These are phyloP conservation scores for Eilema caniola DNA, from an alignment of 2,888 invertebrate species.

Conservation along the genomic window DNA sequence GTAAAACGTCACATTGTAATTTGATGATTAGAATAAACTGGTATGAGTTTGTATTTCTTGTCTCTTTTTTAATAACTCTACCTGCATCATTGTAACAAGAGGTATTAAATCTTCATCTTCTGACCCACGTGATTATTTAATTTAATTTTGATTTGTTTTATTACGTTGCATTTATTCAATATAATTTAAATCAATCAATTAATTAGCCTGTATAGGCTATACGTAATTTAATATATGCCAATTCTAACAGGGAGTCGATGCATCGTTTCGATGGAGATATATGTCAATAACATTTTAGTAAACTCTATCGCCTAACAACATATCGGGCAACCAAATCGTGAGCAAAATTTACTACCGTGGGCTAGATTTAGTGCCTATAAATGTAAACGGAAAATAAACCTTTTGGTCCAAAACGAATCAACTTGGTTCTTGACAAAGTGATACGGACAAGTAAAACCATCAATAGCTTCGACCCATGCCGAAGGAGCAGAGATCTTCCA, in stretches of 20 bases:
- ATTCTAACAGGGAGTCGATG: not conserved
- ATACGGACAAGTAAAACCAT: constrained; percentile 43
- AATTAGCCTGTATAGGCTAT: not conserved
- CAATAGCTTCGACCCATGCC: constrained; percentile 31
- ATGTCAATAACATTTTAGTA: constrained; percentile 24
- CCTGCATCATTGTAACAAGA: not conserved
- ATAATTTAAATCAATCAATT: no score
- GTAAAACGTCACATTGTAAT: not conserved
- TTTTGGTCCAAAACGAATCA: constrained; percentile 32
- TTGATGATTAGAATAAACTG: not conserved
- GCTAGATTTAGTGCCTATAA: constrained; percentile 44
- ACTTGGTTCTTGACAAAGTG: constrained; percentile 35
- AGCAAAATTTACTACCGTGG: constrained; percentile 44
- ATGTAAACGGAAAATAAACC: constrained; percentile 46
- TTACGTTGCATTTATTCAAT: not conserved
- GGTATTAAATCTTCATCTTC: not conserved
- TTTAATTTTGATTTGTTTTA: not conserved
- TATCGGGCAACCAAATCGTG: constrained; percentile 32
- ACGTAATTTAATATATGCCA: not conserved
- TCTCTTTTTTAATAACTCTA: not conserved
- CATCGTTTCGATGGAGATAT: not conserved
- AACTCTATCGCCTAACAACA: constrained; percentile 24
- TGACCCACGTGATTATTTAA: not conserved
- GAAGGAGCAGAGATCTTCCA: constrained; percentile 28
- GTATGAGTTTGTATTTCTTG: not conserved